These are phyloP conservation scores for Chitala chitala DNA, from an alignment of 2,113 vertebrate species.

Conservation along the genomic window DNA sequence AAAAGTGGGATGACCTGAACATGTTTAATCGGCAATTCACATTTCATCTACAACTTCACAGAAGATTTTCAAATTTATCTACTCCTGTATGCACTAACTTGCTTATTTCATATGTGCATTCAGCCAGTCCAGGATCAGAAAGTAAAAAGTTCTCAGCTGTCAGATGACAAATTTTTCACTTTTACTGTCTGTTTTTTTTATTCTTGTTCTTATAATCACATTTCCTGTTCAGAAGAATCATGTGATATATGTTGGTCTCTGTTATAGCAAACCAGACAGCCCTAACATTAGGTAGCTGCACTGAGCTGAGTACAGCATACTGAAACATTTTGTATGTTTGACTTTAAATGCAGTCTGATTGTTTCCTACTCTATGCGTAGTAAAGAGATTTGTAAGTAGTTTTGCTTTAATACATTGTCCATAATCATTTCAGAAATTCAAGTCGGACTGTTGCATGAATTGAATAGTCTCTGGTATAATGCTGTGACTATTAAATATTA, in stretches of 20 bases:
- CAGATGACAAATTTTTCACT: neutral
- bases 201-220: neutral
- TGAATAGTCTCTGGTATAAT: too few relatives aligned
- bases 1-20: neutral
- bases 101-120: neutral
- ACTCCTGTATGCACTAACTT: neutral
- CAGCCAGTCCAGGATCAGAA: slow-evolving; percentile 2
- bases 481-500: too few relatives aligned
- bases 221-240: slow-evolving; percentile 14
- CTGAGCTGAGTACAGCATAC: neutral
- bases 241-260: neutral
- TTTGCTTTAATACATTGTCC: too few relatives aligned
- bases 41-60: neutral
- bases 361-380: neutral
- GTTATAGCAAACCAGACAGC: neutral
- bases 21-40: neutral
- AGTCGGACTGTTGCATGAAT: too few relatives aligned
- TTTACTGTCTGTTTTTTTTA: slow-evolving; percentile 1
- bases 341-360: neutral
- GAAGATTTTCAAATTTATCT: neutral
- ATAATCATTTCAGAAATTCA: too few relatives aligned
- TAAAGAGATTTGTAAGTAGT: too few relatives aligned
- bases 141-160: neutral
- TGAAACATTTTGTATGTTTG: too few relatives aligned
- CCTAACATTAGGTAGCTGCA: neutral